Evolutionary conservation across 2,888 invertebrate genomes (phyloP).

Genomic region (Therioaphis trifolii): DNA sequence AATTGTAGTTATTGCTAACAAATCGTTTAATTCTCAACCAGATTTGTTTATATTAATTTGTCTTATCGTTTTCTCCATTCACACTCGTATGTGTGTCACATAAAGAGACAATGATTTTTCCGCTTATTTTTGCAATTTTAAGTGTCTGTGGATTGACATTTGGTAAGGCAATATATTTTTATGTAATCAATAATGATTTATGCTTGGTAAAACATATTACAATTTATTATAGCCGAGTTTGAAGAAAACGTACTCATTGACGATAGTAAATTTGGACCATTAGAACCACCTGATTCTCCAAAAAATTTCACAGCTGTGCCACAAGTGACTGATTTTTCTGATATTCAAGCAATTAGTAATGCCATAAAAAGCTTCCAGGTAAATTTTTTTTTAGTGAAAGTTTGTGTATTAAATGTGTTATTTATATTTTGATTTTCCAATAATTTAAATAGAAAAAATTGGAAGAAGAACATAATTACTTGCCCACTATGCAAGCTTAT

Average conservation of each 20-base stretch:
- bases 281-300: conserved; percentile 51
- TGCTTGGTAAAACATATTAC: not conserved
- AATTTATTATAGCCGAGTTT: conserved; percentile 32
- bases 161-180: conserved; percentile 13
- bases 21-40: too few relatives aligned
- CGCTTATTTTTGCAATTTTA: not conserved
- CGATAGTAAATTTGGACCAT: conserved; percentile 55
- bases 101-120: too few relatives aligned
- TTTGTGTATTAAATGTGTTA: not conserved
- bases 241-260: conserved; percentile 52
- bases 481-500: conserved; percentile 59
- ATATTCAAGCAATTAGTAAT: conserved; percentile 51
- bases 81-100: too few relatives aligned
- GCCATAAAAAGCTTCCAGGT: conserved; percentile 57
- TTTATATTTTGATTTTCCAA: not conserved
- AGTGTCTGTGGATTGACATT: not conserved
- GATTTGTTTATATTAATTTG: too few relatives aligned
- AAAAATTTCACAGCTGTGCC: conserved; percentile 36
- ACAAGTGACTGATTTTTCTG: conserved; percentile 43
- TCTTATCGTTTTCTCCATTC: too few relatives aligned
- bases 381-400: not conserved
- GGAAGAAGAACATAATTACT: conserved; percentile 54
- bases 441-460: conserved; percentile 50
- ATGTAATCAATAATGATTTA: not conserved
- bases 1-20: too few relatives aligned